Conservation (phyloP, 2,113 vertebrate species). For the Oreochromis aureus region DNA sequence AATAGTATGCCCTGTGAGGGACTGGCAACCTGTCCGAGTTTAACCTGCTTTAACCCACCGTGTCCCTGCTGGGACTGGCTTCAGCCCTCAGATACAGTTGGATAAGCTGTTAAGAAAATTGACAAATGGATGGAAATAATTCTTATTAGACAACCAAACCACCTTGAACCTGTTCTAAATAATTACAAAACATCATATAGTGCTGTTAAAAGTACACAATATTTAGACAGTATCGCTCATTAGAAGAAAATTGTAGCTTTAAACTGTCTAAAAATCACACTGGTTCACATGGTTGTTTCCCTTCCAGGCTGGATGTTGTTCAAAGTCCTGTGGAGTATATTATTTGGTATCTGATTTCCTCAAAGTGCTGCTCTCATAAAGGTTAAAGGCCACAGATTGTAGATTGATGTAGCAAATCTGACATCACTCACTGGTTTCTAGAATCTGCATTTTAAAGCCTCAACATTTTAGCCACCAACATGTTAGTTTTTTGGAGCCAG, state of each 20-base stretch:
- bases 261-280: background rate
- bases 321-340: background rate
- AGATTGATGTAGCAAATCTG: background rate
- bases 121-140: background rate
- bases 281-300: background rate
- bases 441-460: background rate
- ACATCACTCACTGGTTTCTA: background rate
- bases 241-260: background rate
- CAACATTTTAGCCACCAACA: background rate
- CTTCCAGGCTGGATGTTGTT: background rate
- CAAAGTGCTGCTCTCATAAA: background rate
- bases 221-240: background rate
- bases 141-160: background rate
- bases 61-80: background rate
- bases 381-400: background rate
- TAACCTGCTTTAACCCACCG: background rate
- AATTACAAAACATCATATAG: background rate
- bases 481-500: background rate
- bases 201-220: background rate
- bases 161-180: background rate
- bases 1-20: background rate
- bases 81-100: background rate
- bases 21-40: background rate
- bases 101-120: background rate
- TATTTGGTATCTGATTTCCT: background rate